Conservation (phyloP, 2,797 vertebrate species). For the Falco peregrinus region DNA sequence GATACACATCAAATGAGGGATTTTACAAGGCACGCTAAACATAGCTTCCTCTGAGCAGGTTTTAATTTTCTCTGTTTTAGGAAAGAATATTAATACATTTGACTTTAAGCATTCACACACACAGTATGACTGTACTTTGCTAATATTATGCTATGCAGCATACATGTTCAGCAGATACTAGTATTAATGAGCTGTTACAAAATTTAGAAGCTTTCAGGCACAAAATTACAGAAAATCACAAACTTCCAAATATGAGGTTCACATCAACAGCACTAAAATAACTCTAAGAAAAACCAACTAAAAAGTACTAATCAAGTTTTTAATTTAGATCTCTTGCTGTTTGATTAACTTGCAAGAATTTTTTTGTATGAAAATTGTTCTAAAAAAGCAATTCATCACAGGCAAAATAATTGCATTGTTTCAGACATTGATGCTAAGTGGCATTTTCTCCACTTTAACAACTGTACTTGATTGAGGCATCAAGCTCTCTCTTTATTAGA, state of each 20-base stretch:
- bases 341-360: not conserved
- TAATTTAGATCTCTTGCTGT: not conserved
- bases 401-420: not conserved
- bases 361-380: not conserved
- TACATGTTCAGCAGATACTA: not conserved
- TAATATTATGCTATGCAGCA: not conserved
- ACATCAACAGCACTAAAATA: not conserved
- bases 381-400: not conserved
- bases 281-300: not conserved
- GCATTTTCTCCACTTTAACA: not conserved
- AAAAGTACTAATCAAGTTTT: not conserved
- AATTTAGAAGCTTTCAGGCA: not conserved
- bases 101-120: not conserved
- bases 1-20: not conserved
- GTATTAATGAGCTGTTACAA: not conserved
- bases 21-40: not conserved
- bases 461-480: not conserved
- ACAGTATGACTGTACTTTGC: not conserved
- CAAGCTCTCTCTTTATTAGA: not conserved
- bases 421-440: not conserved
- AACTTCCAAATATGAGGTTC: not conserved
- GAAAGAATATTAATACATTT: not conserved
- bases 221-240: not conserved
- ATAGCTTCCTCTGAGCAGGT: not conserved
- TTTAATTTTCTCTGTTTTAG: not conserved